Evolutionary conservation across 37 sponge, comb jelly and placozoan species (phyloP).

Genomic region (Cliona cf. orientalis): DNA sequence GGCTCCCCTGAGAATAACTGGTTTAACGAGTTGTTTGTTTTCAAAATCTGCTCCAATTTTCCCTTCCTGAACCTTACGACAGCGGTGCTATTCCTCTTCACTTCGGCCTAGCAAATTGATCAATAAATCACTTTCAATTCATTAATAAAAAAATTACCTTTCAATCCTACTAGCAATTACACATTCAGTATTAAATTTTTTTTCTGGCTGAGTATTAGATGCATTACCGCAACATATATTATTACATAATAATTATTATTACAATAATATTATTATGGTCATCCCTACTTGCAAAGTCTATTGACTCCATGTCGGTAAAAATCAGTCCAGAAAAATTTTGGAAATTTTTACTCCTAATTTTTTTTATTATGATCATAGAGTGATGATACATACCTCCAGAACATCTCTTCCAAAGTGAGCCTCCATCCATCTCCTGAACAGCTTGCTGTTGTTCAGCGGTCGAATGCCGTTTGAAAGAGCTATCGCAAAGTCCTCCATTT

Average conservation of each 20-base stretch:
- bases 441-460: slow-evolving; percentile 28
- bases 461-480: slow-evolving; percentile 21
- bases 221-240: too few species aligned
- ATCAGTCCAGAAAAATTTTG: too few species aligned
- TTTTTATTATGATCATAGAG: too few species aligned
- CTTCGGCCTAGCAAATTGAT: slow-evolving; percentile 16
- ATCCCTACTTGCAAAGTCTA: background rate
- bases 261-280: too few species aligned
- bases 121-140: too few species aligned
- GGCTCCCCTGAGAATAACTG: slow-evolving; percentile 22
- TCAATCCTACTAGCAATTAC: too few species aligned
- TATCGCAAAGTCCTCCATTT: slow-evolving; percentile 44
- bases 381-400: slow-evolving; percentile 6
- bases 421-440: slow-evolving; percentile 39
- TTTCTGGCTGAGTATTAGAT: too few species aligned
- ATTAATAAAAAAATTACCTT: too few species aligned
- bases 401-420: slow-evolving; percentile 9
- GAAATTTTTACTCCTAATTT: too few species aligned
- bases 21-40: background rate
- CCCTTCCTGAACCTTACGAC: slow-evolving; percentile 29
- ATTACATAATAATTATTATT: too few species aligned
- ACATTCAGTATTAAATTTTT: too few species aligned
- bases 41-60: background rate
- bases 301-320: background rate
- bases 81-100: slow-evolving; percentile 19